phyloP scores from a whole-genome alignment of 2,888 invertebrate species.

The Caenorhabditis angaria region DNA sequence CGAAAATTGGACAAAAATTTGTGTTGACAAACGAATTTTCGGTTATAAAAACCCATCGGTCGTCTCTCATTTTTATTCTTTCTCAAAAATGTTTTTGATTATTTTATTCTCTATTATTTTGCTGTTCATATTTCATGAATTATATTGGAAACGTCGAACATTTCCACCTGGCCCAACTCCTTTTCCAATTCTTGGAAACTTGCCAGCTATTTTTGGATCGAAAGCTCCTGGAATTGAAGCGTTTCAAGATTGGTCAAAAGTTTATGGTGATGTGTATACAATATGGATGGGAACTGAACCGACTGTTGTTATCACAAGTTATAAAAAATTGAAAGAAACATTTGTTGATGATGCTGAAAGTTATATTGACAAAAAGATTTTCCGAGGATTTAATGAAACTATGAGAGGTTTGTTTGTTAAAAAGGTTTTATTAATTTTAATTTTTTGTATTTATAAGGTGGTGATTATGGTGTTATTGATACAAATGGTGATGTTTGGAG shows the following conservation, averaged over 20 bases:
- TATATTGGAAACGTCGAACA: not conserved
- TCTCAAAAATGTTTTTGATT: too few relatives aligned
- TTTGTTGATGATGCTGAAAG: slow-evolving; percentile 44
- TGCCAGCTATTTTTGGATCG: slow-evolving; percentile 32
- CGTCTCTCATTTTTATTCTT: too few relatives aligned
- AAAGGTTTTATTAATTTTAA: not conserved
- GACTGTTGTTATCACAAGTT: slow-evolving; percentile 38
- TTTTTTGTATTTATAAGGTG: not conserved
- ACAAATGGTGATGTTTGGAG: slow-evolving; percentile 44
- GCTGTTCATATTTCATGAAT: not conserved
- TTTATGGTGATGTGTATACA: slow-evolving; percentile 47
- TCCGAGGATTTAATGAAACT: slow-evolving; percentile 6
- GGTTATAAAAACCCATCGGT: too few relatives aligned
- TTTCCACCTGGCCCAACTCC: slow-evolving; percentile 36
- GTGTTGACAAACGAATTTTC: too few relatives aligned
- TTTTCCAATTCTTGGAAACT: slow-evolving; percentile 45
- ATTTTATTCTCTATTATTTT: too few relatives aligned
- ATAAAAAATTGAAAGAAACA: slow-evolving; percentile 45
- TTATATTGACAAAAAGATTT: slow-evolving; percentile 37
- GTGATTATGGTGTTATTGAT: slow-evolving; percentile 39
- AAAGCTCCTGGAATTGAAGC: slow-evolving; percentile 35
- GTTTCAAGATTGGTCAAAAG: slow-evolving; percentile 36
- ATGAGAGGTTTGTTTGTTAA: slow-evolving; percentile 1
- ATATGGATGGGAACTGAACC: slow-evolving; percentile 47
- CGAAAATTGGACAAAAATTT: too few relatives aligned